Evolutionary conservation across 1,140 invertebrate species (phyloP).

Genomic region (Dufourea novaeangliae): DNA sequence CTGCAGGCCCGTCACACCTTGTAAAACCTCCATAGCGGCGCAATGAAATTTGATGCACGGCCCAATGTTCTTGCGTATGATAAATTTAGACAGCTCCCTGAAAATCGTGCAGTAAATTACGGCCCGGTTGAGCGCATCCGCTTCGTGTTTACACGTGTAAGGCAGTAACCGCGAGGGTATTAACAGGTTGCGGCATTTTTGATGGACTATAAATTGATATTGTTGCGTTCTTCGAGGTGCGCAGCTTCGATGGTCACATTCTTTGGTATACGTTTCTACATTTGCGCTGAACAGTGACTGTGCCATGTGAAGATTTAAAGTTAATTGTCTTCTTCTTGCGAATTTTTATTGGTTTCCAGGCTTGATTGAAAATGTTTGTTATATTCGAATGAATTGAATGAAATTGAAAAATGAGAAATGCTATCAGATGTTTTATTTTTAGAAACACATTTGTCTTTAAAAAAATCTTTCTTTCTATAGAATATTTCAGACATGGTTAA

Average conservation of each 20-base stretch:
- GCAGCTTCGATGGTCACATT: not conserved
- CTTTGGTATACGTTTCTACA: no score
- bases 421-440: no score
- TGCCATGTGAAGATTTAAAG: no score
- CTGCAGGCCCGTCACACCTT: constrained; percentile 67
- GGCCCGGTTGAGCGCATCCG: constrained; percentile 17
- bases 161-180: not conserved
- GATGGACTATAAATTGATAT: not conserved
- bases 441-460: no score
- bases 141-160: constrained; percentile 43
- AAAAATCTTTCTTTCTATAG: no score
- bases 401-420: no score
- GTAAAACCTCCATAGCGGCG: constrained; percentile 63
- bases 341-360: no score
- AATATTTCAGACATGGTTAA: no score
- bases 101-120: constrained; percentile 46
- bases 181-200: not conserved
- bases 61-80: constrained; percentile 43
- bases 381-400: no score
- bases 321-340: no score
- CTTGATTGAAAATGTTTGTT: no score
- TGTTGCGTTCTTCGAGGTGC: not conserved
- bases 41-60: constrained; percentile 54
- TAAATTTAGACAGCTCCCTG: constrained; percentile 33
- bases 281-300: no score